Evolutionary conservation across 2,113 vertebrate species (phyloP).

Genomic region (Eonycteris spelaea): DNA sequence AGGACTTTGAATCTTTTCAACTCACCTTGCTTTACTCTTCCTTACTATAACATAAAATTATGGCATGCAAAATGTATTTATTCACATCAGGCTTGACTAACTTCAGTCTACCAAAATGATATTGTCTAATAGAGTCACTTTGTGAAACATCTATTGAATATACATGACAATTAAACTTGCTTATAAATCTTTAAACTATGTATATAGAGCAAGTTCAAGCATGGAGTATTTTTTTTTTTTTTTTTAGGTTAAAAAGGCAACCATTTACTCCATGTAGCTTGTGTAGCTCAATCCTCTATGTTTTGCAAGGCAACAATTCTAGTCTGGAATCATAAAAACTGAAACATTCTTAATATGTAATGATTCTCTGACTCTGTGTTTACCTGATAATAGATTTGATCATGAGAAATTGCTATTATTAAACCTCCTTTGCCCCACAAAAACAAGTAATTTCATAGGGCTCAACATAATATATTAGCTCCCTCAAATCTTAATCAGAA

Average conservation of each 20-base stretch:
- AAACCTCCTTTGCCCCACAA: not conserved
- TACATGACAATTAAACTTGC: not conserved
- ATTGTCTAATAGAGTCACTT: not conserved
- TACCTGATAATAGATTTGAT: not conserved
- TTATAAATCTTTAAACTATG: slow-evolving; percentile 16
- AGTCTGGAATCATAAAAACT: not conserved
- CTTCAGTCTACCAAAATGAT: not conserved
- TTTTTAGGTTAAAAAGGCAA: not conserved
- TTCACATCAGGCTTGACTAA: not conserved
- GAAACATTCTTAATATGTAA: not conserved
- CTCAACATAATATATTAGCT: not conserved
- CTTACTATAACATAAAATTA: not conserved
- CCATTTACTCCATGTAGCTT: not conserved
- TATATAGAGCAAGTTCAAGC: not conserved
- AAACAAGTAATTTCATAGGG: not conserved
- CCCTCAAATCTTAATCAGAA: not conserved
- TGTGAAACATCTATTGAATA: not conserved
- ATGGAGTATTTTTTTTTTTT: not conserved
- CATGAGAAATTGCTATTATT: not conserved
- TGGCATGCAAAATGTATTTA: not conserved
- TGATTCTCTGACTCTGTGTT: not conserved
- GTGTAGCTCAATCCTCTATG: not conserved
- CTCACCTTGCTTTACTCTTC: not conserved
- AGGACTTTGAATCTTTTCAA: slow-evolving; percentile 23
- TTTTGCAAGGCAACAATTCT: not conserved